These are phyloP conservation scores for Argyrosomus regius DNA, from an alignment of 2,797 vertebrate species.

Conservation along the genomic window DNA sequence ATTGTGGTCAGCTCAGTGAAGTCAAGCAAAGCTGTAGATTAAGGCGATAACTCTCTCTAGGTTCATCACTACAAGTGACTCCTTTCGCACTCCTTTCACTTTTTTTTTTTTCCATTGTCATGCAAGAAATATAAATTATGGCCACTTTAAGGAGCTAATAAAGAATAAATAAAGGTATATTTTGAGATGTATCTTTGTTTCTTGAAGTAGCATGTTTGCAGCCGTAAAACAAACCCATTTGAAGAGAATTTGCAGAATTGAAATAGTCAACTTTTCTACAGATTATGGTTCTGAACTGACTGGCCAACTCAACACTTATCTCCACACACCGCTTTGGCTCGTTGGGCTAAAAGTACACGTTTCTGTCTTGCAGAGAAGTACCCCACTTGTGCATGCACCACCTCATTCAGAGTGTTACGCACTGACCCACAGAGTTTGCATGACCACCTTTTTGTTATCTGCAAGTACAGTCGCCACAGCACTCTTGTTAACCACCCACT, in stretches of 20 bases:
- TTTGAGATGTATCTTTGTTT: neutral
- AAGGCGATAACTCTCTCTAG: no score
- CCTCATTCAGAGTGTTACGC: slow-evolving; percentile 16
- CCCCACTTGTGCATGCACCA: neutral
- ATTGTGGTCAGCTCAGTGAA: no score
- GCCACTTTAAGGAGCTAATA: neutral
- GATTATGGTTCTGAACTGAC: neutral
- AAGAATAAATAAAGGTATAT: neutral
- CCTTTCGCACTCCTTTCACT: no score
- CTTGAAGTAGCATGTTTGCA: neutral
- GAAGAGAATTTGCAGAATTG: neutral
- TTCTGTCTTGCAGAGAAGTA: neutral
- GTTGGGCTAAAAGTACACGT: neutral
- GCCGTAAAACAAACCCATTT: neutral
- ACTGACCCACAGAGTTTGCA: slow-evolving; percentile 42
- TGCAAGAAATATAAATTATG: no score
- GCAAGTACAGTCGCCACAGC: slow-evolving; percentile 56
- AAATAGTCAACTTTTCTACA: neutral
- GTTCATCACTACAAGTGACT: no score
- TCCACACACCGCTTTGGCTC: neutral
- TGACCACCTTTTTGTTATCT: slow-evolving; percentile 65
- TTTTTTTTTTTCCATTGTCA: no score
- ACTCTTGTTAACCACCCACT: slow-evolving; percentile 72
- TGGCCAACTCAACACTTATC: neutral
- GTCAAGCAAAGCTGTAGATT: no score